These are phyloP conservation scores for Drosophila tropicalis DNA, from an alignment of 1,140 invertebrate genomes.

Conservation along the genomic window DNA sequence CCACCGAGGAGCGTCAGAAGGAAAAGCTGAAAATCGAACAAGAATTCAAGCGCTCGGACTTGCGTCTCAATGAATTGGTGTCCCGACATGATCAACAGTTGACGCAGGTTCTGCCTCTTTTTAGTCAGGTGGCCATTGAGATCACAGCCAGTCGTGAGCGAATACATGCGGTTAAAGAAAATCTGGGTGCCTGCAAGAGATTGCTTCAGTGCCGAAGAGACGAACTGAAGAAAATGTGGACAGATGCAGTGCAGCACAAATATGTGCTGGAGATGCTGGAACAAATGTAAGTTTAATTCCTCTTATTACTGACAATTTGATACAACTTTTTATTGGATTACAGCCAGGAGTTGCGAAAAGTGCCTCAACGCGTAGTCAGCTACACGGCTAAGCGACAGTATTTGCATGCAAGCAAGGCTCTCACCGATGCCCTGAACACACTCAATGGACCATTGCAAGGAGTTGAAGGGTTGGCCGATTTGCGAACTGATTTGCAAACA, in stretches of 20 bases:
- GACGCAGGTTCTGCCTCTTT: conserved; percentile 87
- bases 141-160: conserved; percentile 88
- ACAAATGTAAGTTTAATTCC: conserved; percentile 89
- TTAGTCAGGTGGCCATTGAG: conserved; percentile 81
- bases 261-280: conserved; percentile 93
- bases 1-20: conserved; percentile 96
- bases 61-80: conserved; percentile 93
- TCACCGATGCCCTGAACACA: conserved; percentile 88
- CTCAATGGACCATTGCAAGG: conserved; percentile 89
- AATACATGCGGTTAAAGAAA: conserved; percentile 93
- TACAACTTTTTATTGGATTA: conserved; percentile 33
- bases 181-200: conserved; percentile 94
- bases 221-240: conserved; percentile 96
- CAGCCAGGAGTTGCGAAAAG: conserved; percentile 90
- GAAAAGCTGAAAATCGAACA: conserved; percentile 97
- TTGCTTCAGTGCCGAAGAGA: conserved; percentile 95
- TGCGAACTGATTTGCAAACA: conserved; percentile 88
- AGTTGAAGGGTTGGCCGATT: conserved; percentile 92
- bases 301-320: background rate
- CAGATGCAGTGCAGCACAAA: conserved; percentile 96
- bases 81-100: conserved; percentile 94
- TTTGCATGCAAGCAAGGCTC: conserved; percentile 92
- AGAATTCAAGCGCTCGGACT: conserved; percentile 96
- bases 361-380: conserved; percentile 89
- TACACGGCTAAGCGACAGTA: conserved; percentile 91